These are phyloP conservation scores for Melangyna quadrimaculata DNA, from an alignment of 2,888 invertebrate genomes.

Conservation along the genomic window DNA sequence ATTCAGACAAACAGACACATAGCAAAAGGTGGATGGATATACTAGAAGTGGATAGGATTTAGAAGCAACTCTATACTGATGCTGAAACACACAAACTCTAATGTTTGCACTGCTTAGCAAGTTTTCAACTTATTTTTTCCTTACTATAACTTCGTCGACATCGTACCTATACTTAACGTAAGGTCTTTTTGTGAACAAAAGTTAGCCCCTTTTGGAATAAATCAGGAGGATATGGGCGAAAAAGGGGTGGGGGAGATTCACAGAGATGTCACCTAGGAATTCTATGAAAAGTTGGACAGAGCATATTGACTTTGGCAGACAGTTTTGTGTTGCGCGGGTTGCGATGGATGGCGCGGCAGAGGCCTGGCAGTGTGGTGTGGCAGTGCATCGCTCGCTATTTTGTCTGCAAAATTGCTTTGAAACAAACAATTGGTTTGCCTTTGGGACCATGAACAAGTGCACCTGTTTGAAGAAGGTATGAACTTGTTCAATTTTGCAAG, in stretches of 20 bases:
- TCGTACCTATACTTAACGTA: background rate
- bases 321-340: background rate
- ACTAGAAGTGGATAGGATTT: background rate
- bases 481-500: background rate
- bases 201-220: constrained; percentile 22
- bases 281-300: constrained; percentile 25
- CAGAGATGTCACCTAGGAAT: constrained; percentile 51
- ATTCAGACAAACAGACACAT: constrained; percentile 5
- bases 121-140: constrained; percentile 28
- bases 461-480: constrained; percentile 21
- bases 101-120: constrained; percentile 51
- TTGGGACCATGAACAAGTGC: constrained; percentile 15
- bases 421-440: constrained; percentile 18
- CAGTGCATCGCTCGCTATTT: constrained; percentile 11
- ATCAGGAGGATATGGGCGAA: background rate
- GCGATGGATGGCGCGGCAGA: too few relatives aligned
- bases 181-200: constrained; percentile 20
- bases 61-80: background rate
- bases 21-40: constrained; percentile 23
- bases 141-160: background rate
- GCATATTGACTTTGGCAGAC: constrained; percentile 38
- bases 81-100: constrained; percentile 11
- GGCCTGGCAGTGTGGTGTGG: background rate
- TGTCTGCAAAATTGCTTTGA: constrained; percentile 36
- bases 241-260: background rate